A percentile compares a stretch with the other conserved stretches of the same genome.
phyloP scores from a whole-genome alignment of 2,888 invertebrate genomes.

The Cataglyphis rosenhaueri region DNA sequence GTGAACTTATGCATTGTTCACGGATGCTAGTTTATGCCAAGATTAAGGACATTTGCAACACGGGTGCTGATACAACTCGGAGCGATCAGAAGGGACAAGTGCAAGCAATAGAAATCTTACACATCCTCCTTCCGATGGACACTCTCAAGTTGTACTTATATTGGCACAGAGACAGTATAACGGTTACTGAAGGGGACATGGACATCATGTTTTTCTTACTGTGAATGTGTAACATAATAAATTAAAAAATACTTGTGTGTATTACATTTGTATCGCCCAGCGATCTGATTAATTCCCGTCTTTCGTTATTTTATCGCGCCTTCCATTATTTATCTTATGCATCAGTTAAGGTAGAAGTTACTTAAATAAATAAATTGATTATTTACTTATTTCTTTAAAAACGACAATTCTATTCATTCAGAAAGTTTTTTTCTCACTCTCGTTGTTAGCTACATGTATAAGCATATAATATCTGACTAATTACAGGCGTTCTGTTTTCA shows the following conservation, averaged over 20 bases:
- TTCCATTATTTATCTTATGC: conserved; percentile 38
- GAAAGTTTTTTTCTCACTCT: background rate
- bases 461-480: background rate
- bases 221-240: conserved; percentile 78
- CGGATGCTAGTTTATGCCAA: conserved; percentile 66
- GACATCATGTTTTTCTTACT: conserved; percentile 74
- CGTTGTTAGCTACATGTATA: background rate
- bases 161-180: conserved; percentile 46
- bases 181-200: conserved; percentile 40
- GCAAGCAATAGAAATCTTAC: conserved; percentile 39
- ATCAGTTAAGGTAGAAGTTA: conserved; percentile 7
- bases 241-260: conserved; percentile 75
- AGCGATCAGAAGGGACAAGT: conserved; percentile 35
- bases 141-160: conserved; percentile 62
- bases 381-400: conserved; percentile 7
- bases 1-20: conserved; percentile 52
- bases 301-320: conserved; percentile 10
- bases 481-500: background rate
- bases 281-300: conserved; percentile 33
- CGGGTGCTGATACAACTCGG: conserved; percentile 54
- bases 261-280: conserved; percentile 21
- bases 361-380: conserved; percentile 32
- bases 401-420: background rate
- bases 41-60: conserved; percentile 52
- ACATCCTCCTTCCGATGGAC: conserved; percentile 38